These are phyloP conservation scores for Drosophila parvula DNA, from an alignment of 1,140 invertebrate genomes.

Conservation along the genomic window DNA sequence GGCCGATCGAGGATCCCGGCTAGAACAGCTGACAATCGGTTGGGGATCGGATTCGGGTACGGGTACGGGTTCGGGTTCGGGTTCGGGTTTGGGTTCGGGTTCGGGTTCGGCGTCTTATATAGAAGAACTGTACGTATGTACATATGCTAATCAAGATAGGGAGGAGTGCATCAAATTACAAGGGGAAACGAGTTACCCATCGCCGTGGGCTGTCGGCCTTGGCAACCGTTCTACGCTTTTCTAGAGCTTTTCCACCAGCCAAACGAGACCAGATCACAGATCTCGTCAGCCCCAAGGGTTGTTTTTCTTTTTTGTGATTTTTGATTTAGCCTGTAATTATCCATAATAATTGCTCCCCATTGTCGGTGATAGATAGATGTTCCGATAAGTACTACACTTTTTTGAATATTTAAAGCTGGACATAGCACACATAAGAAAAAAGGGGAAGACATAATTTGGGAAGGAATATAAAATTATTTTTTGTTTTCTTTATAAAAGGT, in stretches of 20 bases:
- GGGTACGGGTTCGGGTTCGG: background rate
- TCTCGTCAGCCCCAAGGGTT: conserved; percentile 32
- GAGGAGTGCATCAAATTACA: conserved; percentile 50
- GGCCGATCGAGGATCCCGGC: conserved; percentile 17
- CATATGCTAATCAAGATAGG: conserved; percentile 36
- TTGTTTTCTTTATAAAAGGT: no score
- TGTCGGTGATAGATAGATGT: conserved; percentile 33
- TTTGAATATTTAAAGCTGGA: conserved; percentile 3
- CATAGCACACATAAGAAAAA: background rate
- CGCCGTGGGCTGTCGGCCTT: conserved; percentile 50
- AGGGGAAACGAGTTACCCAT: conserved; percentile 33
- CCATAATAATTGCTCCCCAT: conserved; percentile 36
- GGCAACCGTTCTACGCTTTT: conserved; percentile 37
- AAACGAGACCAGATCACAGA: conserved; percentile 36
- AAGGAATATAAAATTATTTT: no score
- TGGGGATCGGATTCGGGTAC: background rate
- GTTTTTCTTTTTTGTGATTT: background rate
- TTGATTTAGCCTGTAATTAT: conserved; percentile 20
- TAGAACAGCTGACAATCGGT: conserved; percentile 28
- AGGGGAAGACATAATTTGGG: no score
- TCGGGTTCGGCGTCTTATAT: background rate
- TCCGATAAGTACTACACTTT: conserved; percentile 21
- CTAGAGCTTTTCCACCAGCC: conserved; percentile 9
- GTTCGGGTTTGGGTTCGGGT: background rate
- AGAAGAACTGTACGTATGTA: background rate